Percentiles rank a stretch among this genome's conserved stretches.
These are phyloP conservation scores for Tribolium freemani DNA, from an alignment of 2,888 invertebrate species.

Conservation along the genomic window DNA sequence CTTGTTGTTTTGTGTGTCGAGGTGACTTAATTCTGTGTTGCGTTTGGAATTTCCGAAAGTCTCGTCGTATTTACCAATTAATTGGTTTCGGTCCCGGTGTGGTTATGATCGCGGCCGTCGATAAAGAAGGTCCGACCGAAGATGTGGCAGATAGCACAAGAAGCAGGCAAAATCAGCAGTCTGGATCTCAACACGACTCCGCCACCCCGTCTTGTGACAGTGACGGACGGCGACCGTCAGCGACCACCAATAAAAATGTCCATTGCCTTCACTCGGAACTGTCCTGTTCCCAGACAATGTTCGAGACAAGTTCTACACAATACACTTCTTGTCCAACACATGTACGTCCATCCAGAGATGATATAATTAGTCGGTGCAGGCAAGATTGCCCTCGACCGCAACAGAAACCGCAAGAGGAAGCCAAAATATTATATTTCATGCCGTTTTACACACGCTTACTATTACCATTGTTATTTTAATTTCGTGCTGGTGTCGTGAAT, in stretches of 20 bases:
- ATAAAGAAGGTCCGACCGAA: constrained; percentile 52
- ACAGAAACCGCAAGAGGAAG: constrained; percentile 20
- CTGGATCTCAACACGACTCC: constrained; percentile 53
- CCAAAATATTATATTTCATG: constrained; percentile 42
- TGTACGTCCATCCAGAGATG: constrained; percentile 26
- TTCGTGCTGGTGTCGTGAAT: constrained; percentile 31
- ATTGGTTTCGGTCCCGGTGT: constrained; percentile 4
- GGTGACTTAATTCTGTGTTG: no score
- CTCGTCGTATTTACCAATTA: not conserved
- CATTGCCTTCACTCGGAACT: constrained; percentile 43
- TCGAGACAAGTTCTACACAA: constrained; percentile 31
- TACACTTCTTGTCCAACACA: constrained; percentile 32
- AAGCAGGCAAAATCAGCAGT: constrained; percentile 51
- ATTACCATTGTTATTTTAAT: constrained; percentile 37
- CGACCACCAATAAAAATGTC: constrained; percentile 60
- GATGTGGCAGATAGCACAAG: constrained; percentile 45
- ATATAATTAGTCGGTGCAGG: constrained; percentile 20
- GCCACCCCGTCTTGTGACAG: constrained; percentile 58
- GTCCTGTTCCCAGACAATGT: constrained; percentile 27
- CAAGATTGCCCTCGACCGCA: constrained; percentile 10
- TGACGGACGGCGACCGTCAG: constrained; percentile 57
- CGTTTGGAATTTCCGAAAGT: no score
- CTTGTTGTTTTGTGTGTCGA: no score
- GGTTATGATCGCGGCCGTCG: constrained; percentile 49
- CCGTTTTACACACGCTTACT: constrained; percentile 38